Evolutionary conservation across 1,140 invertebrate species (phyloP).

Genomic region (Zaprionus tsacasi): DNA sequence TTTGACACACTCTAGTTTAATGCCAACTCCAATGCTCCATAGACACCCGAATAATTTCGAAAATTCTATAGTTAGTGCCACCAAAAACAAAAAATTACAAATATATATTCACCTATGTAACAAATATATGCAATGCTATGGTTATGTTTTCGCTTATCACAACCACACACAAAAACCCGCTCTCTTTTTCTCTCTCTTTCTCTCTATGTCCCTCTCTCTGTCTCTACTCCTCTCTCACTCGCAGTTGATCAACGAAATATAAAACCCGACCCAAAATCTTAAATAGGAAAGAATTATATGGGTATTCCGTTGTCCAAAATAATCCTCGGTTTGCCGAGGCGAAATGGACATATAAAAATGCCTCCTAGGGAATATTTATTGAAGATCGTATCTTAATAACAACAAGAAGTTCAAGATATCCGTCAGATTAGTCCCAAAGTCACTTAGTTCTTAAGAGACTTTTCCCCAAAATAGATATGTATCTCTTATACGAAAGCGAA

Average conservation of each 20-base stretch:
- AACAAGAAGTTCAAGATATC: background rate
- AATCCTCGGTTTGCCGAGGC: background rate
- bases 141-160: constrained; percentile 65
- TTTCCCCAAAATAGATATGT: background rate
- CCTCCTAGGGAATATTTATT: too few relatives aligned
- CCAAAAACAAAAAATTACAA: constrained; percentile 5
- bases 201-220: background rate
- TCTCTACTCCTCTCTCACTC: constrained; percentile 1
- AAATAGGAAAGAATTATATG: background rate
- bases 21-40: constrained; percentile 32
- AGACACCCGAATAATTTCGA: constrained; percentile 37
- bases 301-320: background rate
- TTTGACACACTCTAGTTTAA: constrained; percentile 20
- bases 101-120: constrained; percentile 31
- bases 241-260: background rate
- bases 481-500: background rate
- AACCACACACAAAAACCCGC: constrained; percentile 25
- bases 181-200: constrained; percentile 1
- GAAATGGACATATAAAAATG: background rate
- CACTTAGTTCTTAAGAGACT: background rate
- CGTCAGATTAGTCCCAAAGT: background rate
- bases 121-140: constrained; percentile 55
- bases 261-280: constrained; percentile 1
- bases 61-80: constrained; percentile 25
- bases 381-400: too few relatives aligned